phyloP scores from a whole-genome alignment of 2,888 invertebrate species.

The Andricus quercusramuli region DNA sequence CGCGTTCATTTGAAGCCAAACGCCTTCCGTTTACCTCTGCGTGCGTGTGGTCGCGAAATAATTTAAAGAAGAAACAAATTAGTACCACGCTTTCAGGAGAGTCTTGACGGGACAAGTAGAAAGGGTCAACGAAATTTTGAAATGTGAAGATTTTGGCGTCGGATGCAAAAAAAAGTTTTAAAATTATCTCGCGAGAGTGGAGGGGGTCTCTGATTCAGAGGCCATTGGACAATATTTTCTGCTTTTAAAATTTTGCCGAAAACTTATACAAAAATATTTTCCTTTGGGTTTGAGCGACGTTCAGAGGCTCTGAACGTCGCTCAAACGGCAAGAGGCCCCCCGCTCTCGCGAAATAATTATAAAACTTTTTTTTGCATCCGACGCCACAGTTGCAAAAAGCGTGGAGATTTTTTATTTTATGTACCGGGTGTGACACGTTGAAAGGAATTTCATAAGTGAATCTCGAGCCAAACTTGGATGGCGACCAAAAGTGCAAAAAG shows the following conservation, averaged over 20 bases:
- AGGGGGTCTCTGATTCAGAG: too few species aligned
- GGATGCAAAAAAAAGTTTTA: too few species aligned
- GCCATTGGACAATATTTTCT: too few species aligned
- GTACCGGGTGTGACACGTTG: slow-evolving; percentile 16
- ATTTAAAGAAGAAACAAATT: slow-evolving; percentile 15
- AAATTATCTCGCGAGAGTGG: too few species aligned
- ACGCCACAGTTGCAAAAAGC: neutral
- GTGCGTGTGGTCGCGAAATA: slow-evolving; percentile 15
- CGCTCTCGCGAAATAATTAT: too few species aligned
- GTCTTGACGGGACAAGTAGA: neutral
- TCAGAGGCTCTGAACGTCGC: too few species aligned
- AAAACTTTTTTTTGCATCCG: too few species aligned
- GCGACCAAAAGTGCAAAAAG: slow-evolving; percentile 24
- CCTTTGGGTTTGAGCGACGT: too few species aligned
- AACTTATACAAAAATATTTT: too few species aligned
- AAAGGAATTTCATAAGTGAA: neutral
- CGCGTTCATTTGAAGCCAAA: slow-evolving; percentile 1
- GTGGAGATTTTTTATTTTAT: neutral
- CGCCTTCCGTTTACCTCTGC: neutral
- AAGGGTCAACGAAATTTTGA: neutral
- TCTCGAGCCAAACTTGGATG: neutral
- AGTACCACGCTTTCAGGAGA: neutral
- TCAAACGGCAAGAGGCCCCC: too few species aligned
- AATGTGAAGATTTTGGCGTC: too few species aligned
- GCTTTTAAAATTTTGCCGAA: too few species aligned